phyloP scores from a whole-genome alignment of 1,140 invertebrate genomes.

The Diachasmimorpha longicaudata region DNA sequence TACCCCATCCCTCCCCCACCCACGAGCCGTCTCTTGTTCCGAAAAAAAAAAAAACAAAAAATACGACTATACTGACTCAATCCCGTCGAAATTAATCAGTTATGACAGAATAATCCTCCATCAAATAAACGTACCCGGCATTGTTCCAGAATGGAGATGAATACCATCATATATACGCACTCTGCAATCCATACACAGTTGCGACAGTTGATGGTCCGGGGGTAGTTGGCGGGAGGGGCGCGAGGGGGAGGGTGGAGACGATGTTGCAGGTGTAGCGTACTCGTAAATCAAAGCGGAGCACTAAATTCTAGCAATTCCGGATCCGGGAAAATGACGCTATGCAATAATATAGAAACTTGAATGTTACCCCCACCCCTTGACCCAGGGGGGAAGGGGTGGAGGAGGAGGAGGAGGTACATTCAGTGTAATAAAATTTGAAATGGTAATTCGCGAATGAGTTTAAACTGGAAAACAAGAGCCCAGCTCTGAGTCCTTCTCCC shows the following conservation, averaged over 20 bases:
- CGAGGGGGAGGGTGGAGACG: not conserved
- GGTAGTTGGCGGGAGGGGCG: not conserved
- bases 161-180: not conserved
- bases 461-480: not conserved
- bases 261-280: conserved; percentile 35
- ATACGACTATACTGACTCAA: not conserved
- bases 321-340: conserved; percentile 25
- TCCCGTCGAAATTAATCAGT: conserved; percentile 18
- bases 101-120: conserved; percentile 19
- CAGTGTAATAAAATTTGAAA: conserved; percentile 28
- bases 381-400: too few relatives aligned
- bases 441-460: conserved; percentile 26
- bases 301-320: conserved; percentile 38
- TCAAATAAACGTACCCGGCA: conserved; percentile 20
- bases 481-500: not conserved
- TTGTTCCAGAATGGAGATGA: not conserved
- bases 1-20: too few relatives aligned
- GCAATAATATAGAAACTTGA: conserved; percentile 21
- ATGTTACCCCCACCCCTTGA: not conserved
- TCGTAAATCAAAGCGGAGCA: conserved; percentile 43
- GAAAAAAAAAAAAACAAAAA: not conserved
- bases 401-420: too few relatives aligned
- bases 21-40: too few relatives aligned
- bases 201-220: not conserved
- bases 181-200: not conserved